A percentile compares a stretch with the other conserved stretches of the same genome.
Conservation (phyloP, 2,797 vertebrate genomes). For the Smutsia temminckii region DNA sequence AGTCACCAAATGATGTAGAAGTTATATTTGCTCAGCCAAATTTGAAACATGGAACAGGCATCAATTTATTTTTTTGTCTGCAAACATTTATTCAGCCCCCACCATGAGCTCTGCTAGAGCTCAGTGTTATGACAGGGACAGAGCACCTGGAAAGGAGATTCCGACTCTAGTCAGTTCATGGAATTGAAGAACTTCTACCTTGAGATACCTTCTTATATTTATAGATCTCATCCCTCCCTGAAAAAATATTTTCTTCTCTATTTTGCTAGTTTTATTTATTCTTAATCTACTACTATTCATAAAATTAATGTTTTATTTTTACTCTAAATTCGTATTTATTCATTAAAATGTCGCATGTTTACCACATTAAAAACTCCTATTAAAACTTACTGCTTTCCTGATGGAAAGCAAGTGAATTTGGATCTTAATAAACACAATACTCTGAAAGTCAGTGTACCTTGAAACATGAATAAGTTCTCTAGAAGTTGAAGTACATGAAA, state of each 20-base stretch:
- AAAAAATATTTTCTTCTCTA: neutral
- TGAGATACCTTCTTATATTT: neutral
- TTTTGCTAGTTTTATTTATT: neutral
- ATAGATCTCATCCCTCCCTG: neutral
- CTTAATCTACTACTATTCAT: neutral
- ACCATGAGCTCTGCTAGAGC: neutral
- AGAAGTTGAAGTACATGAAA: neutral
- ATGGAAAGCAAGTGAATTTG: conserved; percentile 3
- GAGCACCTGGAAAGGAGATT: neutral
- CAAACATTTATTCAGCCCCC: neutral
- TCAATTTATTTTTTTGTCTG: neutral
- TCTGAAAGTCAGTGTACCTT: neutral
- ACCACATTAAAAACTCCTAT: neutral
- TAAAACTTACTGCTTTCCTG: neutral
- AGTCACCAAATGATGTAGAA: neutral
- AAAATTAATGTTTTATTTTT: neutral
- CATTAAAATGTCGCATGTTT: neutral
- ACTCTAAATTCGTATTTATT: neutral
- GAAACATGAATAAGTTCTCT: neutral
- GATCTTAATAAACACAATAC: neutral
- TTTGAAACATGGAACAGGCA: neutral
- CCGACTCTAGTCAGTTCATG: fast-evolving
- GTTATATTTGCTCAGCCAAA: neutral
- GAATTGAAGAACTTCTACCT: too few relatives aligned
- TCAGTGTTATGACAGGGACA: neutral